Evolutionary conservation across 1,140 invertebrate genomes (phyloP).

Genomic region (Mercenaria mercenaria): DNA sequence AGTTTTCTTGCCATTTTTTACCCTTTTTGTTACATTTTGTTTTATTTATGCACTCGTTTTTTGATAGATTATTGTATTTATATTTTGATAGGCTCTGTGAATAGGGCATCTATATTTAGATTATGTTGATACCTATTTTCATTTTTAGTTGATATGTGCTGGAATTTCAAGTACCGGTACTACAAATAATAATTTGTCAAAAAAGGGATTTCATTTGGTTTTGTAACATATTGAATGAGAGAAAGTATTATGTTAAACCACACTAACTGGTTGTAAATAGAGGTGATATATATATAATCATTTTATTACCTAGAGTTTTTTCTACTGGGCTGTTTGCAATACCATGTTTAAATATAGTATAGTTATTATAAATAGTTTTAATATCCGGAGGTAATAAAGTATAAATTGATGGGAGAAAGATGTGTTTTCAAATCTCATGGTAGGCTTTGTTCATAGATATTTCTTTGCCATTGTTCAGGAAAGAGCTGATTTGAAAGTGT

Average conservation of each 20-base stretch:
- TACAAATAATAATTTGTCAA: neutral
- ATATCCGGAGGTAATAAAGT: neutral
- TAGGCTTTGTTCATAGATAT: neutral
- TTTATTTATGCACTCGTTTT: slow-evolving; percentile 24
- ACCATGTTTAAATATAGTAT: neutral
- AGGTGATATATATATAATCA: neutral
- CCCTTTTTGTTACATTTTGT: slow-evolving; percentile 45
- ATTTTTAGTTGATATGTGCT: slow-evolving; percentile 23
- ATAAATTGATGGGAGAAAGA: neutral
- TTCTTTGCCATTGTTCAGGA: too few relatives aligned
- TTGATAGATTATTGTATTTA: slow-evolving; percentile 38
- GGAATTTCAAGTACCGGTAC: neutral
- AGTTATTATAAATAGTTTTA: neutral
- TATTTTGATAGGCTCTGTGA: slow-evolving; percentile 36
- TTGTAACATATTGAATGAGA: neutral
- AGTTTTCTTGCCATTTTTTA: slow-evolving; percentile 50
- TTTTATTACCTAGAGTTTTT: neutral
- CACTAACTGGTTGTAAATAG: neutral
- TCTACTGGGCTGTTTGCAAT: slow-evolving; percentile 9
- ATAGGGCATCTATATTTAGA: slow-evolving; percentile 12
- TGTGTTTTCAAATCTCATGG: neutral
- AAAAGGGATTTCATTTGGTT: too few relatives aligned
- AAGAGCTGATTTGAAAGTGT: too few relatives aligned
- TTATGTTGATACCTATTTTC: slow-evolving; percentile 16
- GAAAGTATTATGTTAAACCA: neutral